phyloP scores from a whole-genome alignment of 2,113 vertebrate species.

The Sinocyclocheilus maitianheensis region DNA sequence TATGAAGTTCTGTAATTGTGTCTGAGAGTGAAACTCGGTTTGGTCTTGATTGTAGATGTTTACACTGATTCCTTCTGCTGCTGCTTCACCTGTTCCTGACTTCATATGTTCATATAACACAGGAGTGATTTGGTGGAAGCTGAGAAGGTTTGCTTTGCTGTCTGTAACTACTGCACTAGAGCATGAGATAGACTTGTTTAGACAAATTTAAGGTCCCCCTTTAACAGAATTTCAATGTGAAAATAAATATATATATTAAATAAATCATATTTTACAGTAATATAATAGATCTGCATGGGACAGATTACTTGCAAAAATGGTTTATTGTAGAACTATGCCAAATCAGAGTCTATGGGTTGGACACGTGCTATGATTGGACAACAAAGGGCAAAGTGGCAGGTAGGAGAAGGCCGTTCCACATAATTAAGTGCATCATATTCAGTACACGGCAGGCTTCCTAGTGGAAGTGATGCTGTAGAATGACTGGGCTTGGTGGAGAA shows the following conservation, averaged over 20 bases:
- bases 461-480: background rate
- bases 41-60: background rate
- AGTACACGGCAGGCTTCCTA: background rate
- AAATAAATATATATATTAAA: background rate
- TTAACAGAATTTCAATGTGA: background rate
- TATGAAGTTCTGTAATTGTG: background rate
- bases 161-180: background rate
- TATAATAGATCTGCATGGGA: background rate
- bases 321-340: background rate
- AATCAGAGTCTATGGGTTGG: background rate
- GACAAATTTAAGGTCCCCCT: background rate
- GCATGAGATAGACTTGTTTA: background rate
- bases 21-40: background rate
- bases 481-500: background rate
- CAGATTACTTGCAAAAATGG: background rate
- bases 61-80: background rate
- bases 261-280: background rate
- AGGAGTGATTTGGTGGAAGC: background rate
- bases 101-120: background rate
- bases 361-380: constrained; percentile 2
- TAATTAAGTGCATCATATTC: background rate
- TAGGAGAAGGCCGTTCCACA: background rate
- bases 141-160: background rate
- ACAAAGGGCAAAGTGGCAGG: background rate
- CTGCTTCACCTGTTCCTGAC: background rate